phyloP scores from a whole-genome alignment of 1,140 invertebrate genomes.

The Euwallacea similis region DNA sequence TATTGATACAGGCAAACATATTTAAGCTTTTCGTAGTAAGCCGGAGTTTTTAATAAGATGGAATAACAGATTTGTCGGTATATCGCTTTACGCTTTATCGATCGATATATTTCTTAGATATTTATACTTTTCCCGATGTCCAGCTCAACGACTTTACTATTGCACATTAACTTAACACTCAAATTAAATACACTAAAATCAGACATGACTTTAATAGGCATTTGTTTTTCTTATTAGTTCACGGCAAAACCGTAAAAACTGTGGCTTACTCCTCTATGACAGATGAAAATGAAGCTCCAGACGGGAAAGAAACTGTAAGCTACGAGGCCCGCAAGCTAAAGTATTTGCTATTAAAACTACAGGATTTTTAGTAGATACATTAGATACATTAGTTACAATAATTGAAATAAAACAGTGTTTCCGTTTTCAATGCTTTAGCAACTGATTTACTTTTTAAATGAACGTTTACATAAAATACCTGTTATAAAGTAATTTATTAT shows the following conservation, averaged over 20 bases:
- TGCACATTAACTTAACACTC: background rate
- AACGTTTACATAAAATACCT: background rate
- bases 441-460: background rate
- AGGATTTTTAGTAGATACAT: conserved; percentile 53
- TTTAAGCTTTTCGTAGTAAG: background rate
- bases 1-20: background rate
- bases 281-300: conserved; percentile 66
- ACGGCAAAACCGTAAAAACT: conserved; percentile 83
- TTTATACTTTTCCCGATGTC: too few species aligned
- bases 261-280: conserved; percentile 81
- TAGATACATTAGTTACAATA: background rate
- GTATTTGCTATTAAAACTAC: conserved; percentile 76
- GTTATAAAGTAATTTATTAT: too few species aligned
- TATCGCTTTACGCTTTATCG: too few species aligned
- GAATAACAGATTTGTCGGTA: too few species aligned
- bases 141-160: too few species aligned
- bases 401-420: background rate
- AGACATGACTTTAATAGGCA: background rate
- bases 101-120: background rate
- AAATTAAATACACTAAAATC: background rate
- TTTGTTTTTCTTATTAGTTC: conserved; percentile 62
- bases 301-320: conserved; percentile 90
- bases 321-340: conserved; percentile 89
- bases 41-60: background rate
- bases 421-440: background rate